Percentiles rank a stretch among this genome's conserved stretches.
Evolutionary conservation across 2,113 vertebrate species (phyloP).

Genomic region (Capricornis sumatraensis): DNA sequence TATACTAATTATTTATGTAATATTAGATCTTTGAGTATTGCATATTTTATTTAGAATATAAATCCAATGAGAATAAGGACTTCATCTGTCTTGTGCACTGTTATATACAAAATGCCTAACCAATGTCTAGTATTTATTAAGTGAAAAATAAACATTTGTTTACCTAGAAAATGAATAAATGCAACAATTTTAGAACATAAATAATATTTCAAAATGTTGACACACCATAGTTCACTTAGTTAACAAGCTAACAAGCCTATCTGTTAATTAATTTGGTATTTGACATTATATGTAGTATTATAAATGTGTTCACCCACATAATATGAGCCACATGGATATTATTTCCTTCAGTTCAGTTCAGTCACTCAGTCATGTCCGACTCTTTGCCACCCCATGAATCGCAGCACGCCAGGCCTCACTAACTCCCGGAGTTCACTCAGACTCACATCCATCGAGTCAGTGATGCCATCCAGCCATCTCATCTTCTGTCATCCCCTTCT

Average conservation of each 20-base stretch:
- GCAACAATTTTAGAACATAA: not conserved
- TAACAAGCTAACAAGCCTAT: not conserved
- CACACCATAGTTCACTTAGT: not conserved
- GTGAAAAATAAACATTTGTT: not conserved
- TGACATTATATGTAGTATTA: not conserved
- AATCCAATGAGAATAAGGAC: not conserved
- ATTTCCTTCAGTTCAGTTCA: not conserved
- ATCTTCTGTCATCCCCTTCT: rapidly evolving
- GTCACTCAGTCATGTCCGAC: rapidly evolving
- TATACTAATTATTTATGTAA: not conserved
- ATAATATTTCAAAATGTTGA: slow-evolving; percentile 5
- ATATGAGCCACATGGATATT: not conserved
- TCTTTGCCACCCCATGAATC: rapidly evolving
- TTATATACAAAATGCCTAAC: not conserved
- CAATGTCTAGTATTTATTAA: not conserved
- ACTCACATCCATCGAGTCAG: rapidly evolving
- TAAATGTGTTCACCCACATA: not conserved
- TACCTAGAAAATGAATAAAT: slow-evolving; percentile 25
- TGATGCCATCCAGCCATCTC: not conserved
- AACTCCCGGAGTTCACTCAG: rapidly evolving
- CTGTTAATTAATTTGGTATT: not conserved
- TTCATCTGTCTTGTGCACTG: not conserved
- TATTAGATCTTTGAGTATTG: not conserved
- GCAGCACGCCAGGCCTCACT: rapidly evolving
- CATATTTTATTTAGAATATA: not conserved